phyloP scores from a whole-genome alignment of 1,140 invertebrate genomes.

The Aradophagus sp. region DNA sequence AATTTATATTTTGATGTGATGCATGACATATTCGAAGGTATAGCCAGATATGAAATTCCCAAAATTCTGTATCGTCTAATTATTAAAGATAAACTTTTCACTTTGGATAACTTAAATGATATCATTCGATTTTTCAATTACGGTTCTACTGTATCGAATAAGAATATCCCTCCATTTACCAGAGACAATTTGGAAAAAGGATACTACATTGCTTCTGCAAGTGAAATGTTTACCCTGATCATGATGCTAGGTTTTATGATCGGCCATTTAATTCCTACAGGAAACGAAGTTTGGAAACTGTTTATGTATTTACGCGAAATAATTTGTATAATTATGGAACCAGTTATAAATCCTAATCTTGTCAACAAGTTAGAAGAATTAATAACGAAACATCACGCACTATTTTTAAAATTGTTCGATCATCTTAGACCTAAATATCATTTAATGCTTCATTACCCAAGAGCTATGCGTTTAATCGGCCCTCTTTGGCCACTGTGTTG shows the following conservation, averaged over 20 bases:
- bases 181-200: slow-evolving; percentile 29
- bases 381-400: slow-evolving; percentile 6
- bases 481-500: slow-evolving; percentile 3
- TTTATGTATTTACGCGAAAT: slow-evolving; percentile 49
- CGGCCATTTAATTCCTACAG: slow-evolving; percentile 43
- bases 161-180: slow-evolving; percentile 35
- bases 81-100: slow-evolving; percentile 31
- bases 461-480: not conserved
- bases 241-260: slow-evolving; percentile 45
- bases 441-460: not conserved
- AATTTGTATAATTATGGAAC: slow-evolving; percentile 33
- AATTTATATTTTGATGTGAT: slow-evolving; percentile 43
- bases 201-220: slow-evolving; percentile 42
- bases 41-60: slow-evolving; percentile 39
- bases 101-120: slow-evolving; percentile 38
- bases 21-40: slow-evolving; percentile 51
- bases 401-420: slow-evolving; percentile 8
- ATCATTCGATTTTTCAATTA: slow-evolving; percentile 38
- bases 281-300: slow-evolving; percentile 45
- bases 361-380: slow-evolving; percentile 1
- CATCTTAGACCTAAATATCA: slow-evolving; percentile 10
- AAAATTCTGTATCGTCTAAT: slow-evolving; percentile 46
- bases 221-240: slow-evolving; percentile 52
- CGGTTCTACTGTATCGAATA: slow-evolving; percentile 5
- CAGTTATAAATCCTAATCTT: not conserved